Base-by-base conservation (phyloP, 92 coral and sea anemone genomes). In the Epizoanthus stellaris region DNA sequence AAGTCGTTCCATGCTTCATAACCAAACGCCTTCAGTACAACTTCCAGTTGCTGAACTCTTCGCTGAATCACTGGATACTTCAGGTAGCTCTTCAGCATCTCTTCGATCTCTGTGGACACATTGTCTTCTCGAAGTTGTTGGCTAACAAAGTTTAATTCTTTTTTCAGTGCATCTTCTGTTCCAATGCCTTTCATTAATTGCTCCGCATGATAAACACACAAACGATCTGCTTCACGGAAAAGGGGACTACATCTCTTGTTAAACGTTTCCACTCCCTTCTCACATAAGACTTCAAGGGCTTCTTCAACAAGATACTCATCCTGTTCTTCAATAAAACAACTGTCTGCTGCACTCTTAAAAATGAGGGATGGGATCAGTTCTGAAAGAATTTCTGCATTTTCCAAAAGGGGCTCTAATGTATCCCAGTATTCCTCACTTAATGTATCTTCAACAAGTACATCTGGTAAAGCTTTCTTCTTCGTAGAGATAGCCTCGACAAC, bases 121-220 rank as follows among this genome's bases (percentile, higher is more conserved):
- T 3, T 54, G 5, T 16, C 16, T 14, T 60, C 11, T 39, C 38
- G 10, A 77, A 85, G 70, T 74, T 80, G 73, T 42, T 67, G 36
- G 38, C 77, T 57, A 45, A 86, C 49, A 77, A 86, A 59, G 14
- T 38, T n/a, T 23, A 90, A 67, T 43, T 90, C 93, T 53, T 86
- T 70, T 14, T 81, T 70, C 12, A 90, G 88, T 12, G 75, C 82
- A 25, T 80, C 71, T 42, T 47, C 69, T 30, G 14, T 86, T 59
- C 25, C 25, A 19, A 90, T 19, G 30, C 30, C 76, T 21, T 60
- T 47, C 17, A 86, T 38, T 45, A 86, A 36, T 7, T 38, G 16
- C 30, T 71, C 81, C 16, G 76, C 70, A 6, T 58, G 21, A n/a
- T 42, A 13, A 4, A 80, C 38, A 58, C 53, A 52, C n/a, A 58